A percentile compares a stretch with the other conserved stretches of the same genome.
Evolutionary conservation across 2,888 invertebrate species (phyloP).

Genomic region (Cephus sareptanus): DNA sequence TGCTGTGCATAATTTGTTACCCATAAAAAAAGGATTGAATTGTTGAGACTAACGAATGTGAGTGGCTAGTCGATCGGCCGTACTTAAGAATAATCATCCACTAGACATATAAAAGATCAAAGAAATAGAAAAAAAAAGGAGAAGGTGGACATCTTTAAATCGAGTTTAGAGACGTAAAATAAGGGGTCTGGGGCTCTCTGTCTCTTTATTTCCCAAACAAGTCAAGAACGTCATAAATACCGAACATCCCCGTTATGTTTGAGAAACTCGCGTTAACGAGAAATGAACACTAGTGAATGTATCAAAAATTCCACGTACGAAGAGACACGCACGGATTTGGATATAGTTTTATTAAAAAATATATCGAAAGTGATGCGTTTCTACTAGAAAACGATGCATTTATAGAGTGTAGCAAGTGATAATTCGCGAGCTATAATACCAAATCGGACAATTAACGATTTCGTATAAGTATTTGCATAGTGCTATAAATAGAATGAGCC

Average conservation of each 20-base stretch:
- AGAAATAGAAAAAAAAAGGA: background rate
- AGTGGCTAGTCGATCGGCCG: slow-evolving; percentile 45
- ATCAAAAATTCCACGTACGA: background rate
- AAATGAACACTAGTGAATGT: background rate
- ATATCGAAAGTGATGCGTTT: background rate
- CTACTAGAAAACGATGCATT: background rate
- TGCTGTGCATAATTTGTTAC: slow-evolving; percentile 52
- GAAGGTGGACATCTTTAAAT: background rate
- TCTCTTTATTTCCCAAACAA: background rate
- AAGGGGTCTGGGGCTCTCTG: background rate
- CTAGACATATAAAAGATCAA: background rate
- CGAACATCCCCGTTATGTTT: background rate
- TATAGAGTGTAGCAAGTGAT: background rate
- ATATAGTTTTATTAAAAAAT: background rate
- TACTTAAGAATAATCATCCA: background rate
- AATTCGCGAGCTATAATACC: background rate
- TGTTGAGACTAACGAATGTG: slow-evolving; percentile 51
- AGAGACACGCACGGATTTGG: background rate
- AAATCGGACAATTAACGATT: background rate
- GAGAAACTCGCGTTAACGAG: background rate
- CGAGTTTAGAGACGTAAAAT: background rate
- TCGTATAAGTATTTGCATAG: slow-evolving; percentile 5
- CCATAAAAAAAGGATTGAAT: slow-evolving; percentile 53
- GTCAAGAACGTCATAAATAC: background rate
- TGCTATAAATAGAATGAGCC: slow-evolving; percentile 48